Evolutionary conservation across 2,113 vertebrate genomes (phyloP).

Genomic region (Elephantulus edwardii): DNA sequence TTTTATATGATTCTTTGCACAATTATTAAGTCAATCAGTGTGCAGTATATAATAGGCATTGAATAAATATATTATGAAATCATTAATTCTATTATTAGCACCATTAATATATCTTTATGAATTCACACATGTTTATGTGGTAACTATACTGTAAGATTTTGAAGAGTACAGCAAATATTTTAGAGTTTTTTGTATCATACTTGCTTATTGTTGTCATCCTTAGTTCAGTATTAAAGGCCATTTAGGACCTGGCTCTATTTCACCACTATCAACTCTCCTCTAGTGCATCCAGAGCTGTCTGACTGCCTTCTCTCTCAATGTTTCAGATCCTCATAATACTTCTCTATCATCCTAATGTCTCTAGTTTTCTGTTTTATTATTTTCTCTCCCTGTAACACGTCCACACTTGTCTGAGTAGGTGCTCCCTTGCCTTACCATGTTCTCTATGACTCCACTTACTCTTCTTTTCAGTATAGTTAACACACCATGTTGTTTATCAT

Average conservation of each 20-base stretch:
- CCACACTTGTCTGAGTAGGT: no score
- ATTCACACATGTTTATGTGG: background rate
- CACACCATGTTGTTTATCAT: background rate
- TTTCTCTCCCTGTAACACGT: background rate
- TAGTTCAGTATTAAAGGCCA: background rate
- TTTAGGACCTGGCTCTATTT: fast-evolving
- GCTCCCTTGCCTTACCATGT: background rate
- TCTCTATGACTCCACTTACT: fast-evolving
- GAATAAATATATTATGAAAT: background rate
- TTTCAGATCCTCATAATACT: background rate
- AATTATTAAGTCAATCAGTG: constrained; percentile 7
- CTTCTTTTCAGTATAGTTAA: fast-evolving
- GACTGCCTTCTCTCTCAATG: background rate
- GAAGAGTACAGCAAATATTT: background rate
- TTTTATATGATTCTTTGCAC: background rate
- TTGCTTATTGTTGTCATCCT: no score
- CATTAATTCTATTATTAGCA: background rate
- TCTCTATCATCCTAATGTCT: background rate
- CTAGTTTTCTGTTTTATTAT: background rate
- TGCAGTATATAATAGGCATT: background rate
- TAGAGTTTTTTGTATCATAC: no score
- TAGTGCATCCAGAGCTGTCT: background rate
- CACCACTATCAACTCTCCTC: background rate
- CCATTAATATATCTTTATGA: background rate
- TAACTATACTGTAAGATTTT: background rate